Base-by-base conservation (phyloP, 2,888 invertebrate genomes). In the Lithodes maja region DNA sequence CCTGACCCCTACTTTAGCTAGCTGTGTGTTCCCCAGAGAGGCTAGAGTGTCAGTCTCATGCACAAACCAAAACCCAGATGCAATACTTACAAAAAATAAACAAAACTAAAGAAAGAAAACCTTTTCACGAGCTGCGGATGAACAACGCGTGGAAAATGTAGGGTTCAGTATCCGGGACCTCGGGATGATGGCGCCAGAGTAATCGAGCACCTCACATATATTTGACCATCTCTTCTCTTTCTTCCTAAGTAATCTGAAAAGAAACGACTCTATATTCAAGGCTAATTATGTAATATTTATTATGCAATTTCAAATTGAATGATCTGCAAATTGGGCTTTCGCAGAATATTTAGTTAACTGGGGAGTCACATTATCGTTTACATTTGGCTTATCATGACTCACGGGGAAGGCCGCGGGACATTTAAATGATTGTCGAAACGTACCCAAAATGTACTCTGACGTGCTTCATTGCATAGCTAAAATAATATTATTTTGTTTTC, bases 31-130 rank as follows among this genome's bases (percentile, higher is more conserved):
- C 49, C 85, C 69, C 49, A 15, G 55, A 49, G 17, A 9, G 33
- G 80, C 52, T 77, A 52, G 54, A 80, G 55, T 50, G 74, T 52
- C 71, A 74, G 79, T 79, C 79, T 69, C 88, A 88, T 84, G 84
- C 88, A 88, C 88, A 84, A 84, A 83, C 84, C 84, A 78, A 88
- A 84, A 68, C 79, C 88, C 78, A 74, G 79, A 79, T 61, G 84
- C 83, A 88, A 88, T 88, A 88, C 88, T 88, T 88, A 88, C 88
- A 88, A 88, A 88, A 88, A 88, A 79, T 88, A 88, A 88, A 88
- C 88, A 88, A 88, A 88, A 88, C 88, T 88, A 88, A 88, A 88
- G 83, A 88, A 88, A 88, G 88, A 88, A 88, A 88, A 88, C 88
- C 88, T 87, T 88, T 80, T 84, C 88, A 88, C 88, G 84, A 87